Evolutionary conservation across 2,888 invertebrate genomes (phyloP), one percentile per base, ranked within the genome.

Genomic region (Cataglyphis altisquamis): DNA sequence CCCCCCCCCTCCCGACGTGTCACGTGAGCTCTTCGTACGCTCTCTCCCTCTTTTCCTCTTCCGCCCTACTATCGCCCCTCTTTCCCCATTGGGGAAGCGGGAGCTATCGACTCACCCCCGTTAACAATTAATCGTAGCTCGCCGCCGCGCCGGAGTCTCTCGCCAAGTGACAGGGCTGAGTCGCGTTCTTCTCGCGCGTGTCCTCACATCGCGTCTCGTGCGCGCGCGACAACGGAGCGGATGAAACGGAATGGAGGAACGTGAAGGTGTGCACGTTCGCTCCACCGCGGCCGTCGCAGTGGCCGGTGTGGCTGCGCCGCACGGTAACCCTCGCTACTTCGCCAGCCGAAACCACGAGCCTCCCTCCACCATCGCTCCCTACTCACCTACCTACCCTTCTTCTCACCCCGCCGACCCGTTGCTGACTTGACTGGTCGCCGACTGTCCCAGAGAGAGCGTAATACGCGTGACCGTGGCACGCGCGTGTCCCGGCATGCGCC

Each of bases 401-500:
- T 4, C 4, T 3, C 70, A 82, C 41, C 21, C 18, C 45, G 68
- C 12, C 74, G 64, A 4, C 25, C 73, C 83, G 82, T 75, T 73
- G 85, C 70, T 36, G 63, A 75, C 64, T 63, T 36, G 64, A 75
- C 64, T 63, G 48, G 29, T 75, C 25, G 66, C 77, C 21, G 78
- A 78, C 41, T 70, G 36, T 78, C 60, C 78, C 62, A 80, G 62
- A 55, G 80, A 84, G 83, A 73, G 63, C 75, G 81, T 36, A 36
- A 36, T 83, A 88, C 84, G 82, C 78, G 87, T 86, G 88, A 84
- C 84, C 88, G 73, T 88, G 67, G 80, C 83, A 87, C 87, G 83
- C 87, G 88, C 86, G 88, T 85, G 84, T 66, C 67, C 83, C 64
- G 66, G 84, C 88, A 87, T 87, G 87, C 88, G 89, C 87, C 80